Evolutionary conservation across 2,113 vertebrate species (phyloP), one percentile per base, ranked within the genome.

Genomic region (Dasyprocta punctata): DNA sequence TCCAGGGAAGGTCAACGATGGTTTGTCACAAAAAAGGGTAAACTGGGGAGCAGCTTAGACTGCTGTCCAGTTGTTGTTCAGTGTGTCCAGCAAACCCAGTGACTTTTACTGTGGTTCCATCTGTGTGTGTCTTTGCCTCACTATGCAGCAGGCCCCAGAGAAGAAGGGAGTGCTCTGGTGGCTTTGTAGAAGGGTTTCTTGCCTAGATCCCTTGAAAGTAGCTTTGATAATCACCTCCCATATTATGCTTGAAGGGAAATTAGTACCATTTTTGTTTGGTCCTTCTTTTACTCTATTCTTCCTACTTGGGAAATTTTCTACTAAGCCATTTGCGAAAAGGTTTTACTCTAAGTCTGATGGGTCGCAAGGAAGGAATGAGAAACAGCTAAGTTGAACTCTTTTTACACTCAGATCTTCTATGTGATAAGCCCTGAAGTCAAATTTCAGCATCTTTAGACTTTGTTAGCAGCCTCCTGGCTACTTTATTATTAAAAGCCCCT

Each of bases 361-460:
- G 69, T 90, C 86, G 92, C 77, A 90, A 19, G 69, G 54, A 89
- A 92, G 44, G 41, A 22, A 30, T 7, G 36, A 7, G 30, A 84
- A 88, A 69, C 1, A 33, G 1, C 77, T 85, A 49, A 63, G 14
- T 96, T 86, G 93, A 95, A 82, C 17, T 77, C 82, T 7, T 80
- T 24, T 71, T 86, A 69, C 11, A 83, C 22, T 95, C 38, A 71
- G 33, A 75, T 41, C 49, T 85, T 96, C 8, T 75, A 58, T 54
- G 30, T 92, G 78, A 52, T 73, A 89, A 94, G 75, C 17, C 36
- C 47, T 30, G 33, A 60, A 96, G 49, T 89, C 69, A 93, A 90
- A 95, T 88, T 94, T 94, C 56, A 95, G 91, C 93, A 75, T 11
- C 14, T 49, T 81, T 38, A 83, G 78, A 80, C 89, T 97, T 85